phyloP scores from a whole-genome alignment of 2,113 vertebrate species.

The Falcunculus frontatus region DNA sequence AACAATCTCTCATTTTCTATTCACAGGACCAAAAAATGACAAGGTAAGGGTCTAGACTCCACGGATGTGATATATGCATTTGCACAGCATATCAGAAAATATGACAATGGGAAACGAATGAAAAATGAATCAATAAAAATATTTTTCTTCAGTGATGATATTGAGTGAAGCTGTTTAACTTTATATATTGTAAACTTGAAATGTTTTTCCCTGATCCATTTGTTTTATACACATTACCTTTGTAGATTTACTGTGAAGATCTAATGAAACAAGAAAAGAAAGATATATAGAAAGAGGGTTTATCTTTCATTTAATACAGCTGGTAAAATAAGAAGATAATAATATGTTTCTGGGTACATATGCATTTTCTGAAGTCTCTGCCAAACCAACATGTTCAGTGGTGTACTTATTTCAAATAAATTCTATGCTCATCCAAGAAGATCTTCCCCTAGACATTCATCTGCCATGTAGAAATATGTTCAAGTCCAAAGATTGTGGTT shows the following conservation, averaged over 20 bases:
- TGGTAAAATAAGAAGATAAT: neutral
- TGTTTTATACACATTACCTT: neutral
- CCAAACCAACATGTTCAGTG: neutral
- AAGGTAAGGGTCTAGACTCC: neutral
- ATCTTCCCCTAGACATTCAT: neutral
- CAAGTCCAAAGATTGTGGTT: neutral
- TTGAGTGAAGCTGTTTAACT: neutral
- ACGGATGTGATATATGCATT: neutral
- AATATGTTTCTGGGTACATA: neutral
- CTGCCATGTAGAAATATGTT: neutral
- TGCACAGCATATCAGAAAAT: neutral
- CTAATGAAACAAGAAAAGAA: neutral
- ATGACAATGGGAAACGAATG: rapidly evolving
- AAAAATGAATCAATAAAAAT: neutral
- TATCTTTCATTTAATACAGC: neutral
- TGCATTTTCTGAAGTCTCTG: neutral
- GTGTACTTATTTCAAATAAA: neutral
- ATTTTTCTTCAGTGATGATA: neutral
- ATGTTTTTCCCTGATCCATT: neutral
- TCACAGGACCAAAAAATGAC: neutral
- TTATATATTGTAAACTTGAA: neutral
- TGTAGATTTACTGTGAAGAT: neutral
- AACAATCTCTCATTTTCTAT: neutral
- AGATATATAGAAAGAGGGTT: neutral
- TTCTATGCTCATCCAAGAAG: neutral